A percentile compares a stretch with the other conserved stretches of the same genome.
Evolutionary conservation across 2,797 vertebrate genomes (phyloP).

Genomic region (Mus caroli): DNA sequence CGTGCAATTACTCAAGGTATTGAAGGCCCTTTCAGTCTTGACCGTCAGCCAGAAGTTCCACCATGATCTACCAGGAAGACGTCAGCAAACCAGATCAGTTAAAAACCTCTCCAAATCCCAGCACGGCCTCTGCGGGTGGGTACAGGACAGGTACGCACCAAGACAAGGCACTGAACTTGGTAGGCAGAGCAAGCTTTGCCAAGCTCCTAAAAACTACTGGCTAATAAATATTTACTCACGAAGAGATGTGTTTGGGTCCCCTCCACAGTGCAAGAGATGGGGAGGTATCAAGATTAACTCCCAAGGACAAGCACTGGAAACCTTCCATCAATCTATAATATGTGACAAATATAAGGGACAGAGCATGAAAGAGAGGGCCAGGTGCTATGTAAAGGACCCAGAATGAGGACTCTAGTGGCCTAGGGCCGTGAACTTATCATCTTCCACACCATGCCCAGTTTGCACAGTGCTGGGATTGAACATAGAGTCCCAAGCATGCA

Average conservation of each 20-base stretch:
- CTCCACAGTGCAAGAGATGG: background rate
- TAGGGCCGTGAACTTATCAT: background rate
- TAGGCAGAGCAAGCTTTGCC: constrained; percentile 37
- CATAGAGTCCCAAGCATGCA: background rate
- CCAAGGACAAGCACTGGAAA: background rate
- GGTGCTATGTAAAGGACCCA: background rate
- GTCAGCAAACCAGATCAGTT: constrained; percentile 70
- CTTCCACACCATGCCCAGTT: background rate
- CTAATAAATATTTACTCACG: constrained; percentile 11
- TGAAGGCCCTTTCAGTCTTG: constrained; percentile 72
- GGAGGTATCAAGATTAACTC: background rate
- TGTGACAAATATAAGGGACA: too few relatives aligned
- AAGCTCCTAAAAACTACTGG: background rate
- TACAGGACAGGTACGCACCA: background rate
- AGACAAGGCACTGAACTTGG: background rate
- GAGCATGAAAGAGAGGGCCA: background rate
- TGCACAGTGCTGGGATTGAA: background rate
- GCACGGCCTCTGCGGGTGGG: background rate
- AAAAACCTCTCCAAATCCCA: background rate
- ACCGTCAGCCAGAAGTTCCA: constrained; percentile 53
- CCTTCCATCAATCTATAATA: background rate
- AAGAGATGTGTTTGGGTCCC: background rate
- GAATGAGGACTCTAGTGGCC: background rate
- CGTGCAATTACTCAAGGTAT: constrained; percentile 69
- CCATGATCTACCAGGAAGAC: constrained; percentile 67